Evolutionary conservation across 2,797 vertebrate species (phyloP).

Genomic region (Myiotriccus ornatus): DNA sequence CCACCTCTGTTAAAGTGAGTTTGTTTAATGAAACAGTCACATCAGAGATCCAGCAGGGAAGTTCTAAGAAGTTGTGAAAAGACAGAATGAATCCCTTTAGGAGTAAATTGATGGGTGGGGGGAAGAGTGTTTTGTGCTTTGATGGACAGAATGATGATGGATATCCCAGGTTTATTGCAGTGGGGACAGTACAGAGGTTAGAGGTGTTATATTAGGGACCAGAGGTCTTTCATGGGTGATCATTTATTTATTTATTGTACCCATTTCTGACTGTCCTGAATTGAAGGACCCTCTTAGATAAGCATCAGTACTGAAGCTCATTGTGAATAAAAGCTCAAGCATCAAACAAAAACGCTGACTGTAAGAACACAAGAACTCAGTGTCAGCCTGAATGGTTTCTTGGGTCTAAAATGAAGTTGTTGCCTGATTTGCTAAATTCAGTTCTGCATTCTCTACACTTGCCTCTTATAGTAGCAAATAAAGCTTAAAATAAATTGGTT

Average conservation of each 20-base stretch:
- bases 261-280: neutral
- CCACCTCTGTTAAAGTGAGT: neutral
- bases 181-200: neutral
- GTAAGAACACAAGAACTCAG: neutral
- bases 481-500: neutral
- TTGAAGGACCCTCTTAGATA: neutral
- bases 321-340: neutral
- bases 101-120: neutral
- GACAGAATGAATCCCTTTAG: neutral
- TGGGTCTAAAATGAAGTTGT: neutral
- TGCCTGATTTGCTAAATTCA: neutral
- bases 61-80: neutral
- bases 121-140: neutral
- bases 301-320: neutral
- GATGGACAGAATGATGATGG: neutral
- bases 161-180: neutral
- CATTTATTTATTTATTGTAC: neutral
- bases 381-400: neutral
- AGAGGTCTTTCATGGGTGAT: neutral
- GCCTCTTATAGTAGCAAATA: neutral
- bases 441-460: neutral
- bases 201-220: neutral
- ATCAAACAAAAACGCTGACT: neutral
- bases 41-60: neutral
- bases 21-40: neutral